phyloP scores from a whole-genome alignment of 2,888 invertebrate species.

The Sialis lutaria region DNA sequence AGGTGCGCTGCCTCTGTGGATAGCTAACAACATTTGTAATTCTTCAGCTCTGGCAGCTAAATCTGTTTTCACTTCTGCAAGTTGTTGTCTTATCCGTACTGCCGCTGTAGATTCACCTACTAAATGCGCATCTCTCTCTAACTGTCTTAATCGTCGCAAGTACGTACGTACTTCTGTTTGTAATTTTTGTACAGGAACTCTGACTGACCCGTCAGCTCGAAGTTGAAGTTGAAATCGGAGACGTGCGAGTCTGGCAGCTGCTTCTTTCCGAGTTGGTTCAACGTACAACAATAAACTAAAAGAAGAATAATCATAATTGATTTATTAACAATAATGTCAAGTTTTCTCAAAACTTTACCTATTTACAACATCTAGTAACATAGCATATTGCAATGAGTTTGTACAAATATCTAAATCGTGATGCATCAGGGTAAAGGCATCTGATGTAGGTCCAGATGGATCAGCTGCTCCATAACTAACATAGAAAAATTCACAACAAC shows the following conservation, averaged over 20 bases:
- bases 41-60: conserved; percentile 81
- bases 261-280: conserved; percentile 87
- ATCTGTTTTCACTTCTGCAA: conserved; percentile 54
- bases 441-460: conserved; percentile 54
- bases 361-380: conserved; percentile 95
- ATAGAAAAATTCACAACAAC: conserved; percentile 97
- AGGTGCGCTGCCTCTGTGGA: conserved; percentile 50
- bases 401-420: conserved; percentile 97
- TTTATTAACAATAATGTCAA: no score
- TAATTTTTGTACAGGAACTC: conserved; percentile 77
- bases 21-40: conserved; percentile 52
- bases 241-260: conserved; percentile 71
- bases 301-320: no score
- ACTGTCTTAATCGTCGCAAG: conserved; percentile 61
- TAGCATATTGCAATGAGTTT: conserved; percentile 87
- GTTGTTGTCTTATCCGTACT: conserved; percentile 36
- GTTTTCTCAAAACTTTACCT: no score
- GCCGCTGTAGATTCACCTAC: conserved; percentile 66
- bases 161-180: conserved; percentile 65
- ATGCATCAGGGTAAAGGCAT: conserved; percentile 95
- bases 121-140: conserved; percentile 81
- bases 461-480: conserved; percentile 74
- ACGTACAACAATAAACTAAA: conserved; percentile 82
- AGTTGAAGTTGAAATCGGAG: conserved; percentile 91
- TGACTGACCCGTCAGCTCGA: conserved; percentile 79